These are phyloP conservation scores for Phoronis australis DNA, from an alignment of 2,888 invertebrate species.

Conservation along the genomic window DNA sequence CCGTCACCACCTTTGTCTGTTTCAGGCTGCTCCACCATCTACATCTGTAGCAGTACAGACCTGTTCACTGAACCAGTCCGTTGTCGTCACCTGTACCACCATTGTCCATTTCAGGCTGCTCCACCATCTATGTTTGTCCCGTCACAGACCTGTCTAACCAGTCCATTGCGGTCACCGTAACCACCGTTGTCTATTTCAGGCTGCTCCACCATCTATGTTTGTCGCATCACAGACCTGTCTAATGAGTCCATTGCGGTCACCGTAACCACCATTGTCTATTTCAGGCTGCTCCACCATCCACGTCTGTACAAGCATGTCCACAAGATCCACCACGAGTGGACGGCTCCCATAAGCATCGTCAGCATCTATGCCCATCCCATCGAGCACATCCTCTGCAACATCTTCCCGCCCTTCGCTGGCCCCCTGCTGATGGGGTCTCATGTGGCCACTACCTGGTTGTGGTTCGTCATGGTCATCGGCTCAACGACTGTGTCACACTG, in stretches of 20 bases:
- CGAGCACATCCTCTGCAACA: slow-evolving; percentile 69
- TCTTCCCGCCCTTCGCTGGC: slow-evolving; percentile 68
- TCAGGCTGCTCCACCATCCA: slow-evolving; percentile 69
- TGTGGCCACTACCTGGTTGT: slow-evolving; percentile 59
- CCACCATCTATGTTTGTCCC: not conserved
- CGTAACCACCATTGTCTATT: no score
- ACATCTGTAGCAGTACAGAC: not conserved
- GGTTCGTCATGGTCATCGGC: slow-evolving; percentile 72
- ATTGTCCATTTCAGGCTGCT: no score
- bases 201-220: slow-evolving; percentile 68
- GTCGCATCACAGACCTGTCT: slow-evolving; percentile 39
- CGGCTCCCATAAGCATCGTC: slow-evolving; percentile 77
- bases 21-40: no score
- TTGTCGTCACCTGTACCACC: no score
- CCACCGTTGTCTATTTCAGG: no score
- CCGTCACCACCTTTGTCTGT: no score
- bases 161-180: not conserved
- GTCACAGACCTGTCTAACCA: not conserved
- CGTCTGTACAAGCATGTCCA: slow-evolving; percentile 74
- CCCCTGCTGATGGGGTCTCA: slow-evolving; percentile 62
- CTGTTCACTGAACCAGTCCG: not conserved
- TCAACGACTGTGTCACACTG: slow-evolving; percentile 77
- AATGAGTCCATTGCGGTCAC: not conserved
- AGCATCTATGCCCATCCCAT: slow-evolving; percentile 76
- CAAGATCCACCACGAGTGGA: slow-evolving; percentile 84